Evolutionary conservation across 2,888 invertebrate species (phyloP).

Genomic region (Heliconius cydno): DNA sequence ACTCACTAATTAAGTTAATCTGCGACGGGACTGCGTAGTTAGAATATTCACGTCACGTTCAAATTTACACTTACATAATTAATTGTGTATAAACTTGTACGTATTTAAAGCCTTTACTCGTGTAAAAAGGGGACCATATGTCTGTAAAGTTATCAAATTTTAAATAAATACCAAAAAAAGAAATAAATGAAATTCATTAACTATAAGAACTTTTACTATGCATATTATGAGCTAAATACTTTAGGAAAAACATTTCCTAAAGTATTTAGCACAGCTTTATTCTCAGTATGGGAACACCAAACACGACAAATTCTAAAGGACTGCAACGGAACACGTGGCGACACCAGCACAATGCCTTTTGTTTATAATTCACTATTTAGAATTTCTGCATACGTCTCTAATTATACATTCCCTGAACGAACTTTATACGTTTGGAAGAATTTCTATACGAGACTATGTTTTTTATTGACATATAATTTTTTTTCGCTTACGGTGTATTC

Average conservation of each 20-base stretch:
- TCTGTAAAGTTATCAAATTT: no score
- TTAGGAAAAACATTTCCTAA: slow-evolving; percentile 33
- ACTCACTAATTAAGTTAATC: slow-evolving; percentile 64
- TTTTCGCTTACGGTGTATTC: not conserved
- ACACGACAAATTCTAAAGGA: slow-evolving; percentile 48
- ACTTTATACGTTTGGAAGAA: slow-evolving; percentile 11
- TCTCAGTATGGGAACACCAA: slow-evolving; percentile 43
- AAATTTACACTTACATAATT: slow-evolving; percentile 40
- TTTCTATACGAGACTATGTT: not conserved
- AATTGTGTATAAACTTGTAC: slow-evolving; percentile 24
- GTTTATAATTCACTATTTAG: slow-evolving; percentile 43
- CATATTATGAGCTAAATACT: not conserved
- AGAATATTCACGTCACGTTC: slow-evolving; percentile 35
- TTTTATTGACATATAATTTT: not conserved
- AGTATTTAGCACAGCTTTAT: slow-evolving; percentile 47
- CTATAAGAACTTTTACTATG: not conserved
- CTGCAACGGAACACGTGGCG: slow-evolving; percentile 46
- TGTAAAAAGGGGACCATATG: no score
- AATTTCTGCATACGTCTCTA: slow-evolving; percentile 32
- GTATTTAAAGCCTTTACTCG: not conserved
- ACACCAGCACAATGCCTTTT: slow-evolving; percentile 47
- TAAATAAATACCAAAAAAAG: no score
- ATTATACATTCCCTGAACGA: slow-evolving; percentile 31
- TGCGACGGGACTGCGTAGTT: slow-evolving; percentile 45
- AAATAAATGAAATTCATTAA: no score